Base-by-base conservation (phyloP, 2,888 invertebrate genomes). In the Diaprepes abbreviatus region DNA sequence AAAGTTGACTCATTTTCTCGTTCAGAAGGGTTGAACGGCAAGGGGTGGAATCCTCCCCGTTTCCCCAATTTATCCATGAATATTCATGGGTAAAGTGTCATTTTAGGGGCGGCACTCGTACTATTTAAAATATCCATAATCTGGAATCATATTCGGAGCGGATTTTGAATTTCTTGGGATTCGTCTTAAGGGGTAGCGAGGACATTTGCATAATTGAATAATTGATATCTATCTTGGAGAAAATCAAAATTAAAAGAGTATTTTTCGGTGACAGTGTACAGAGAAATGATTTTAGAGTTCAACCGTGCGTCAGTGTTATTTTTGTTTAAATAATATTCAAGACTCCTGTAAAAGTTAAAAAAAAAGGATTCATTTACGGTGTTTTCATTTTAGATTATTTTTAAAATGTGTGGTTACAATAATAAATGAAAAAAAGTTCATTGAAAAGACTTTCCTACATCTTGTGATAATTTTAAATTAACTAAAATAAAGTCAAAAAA, bases 91-190 rank as follows among this genome's bases (percentile, higher is more conserved):
- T 75, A 77, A 79, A 80, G 70, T 80, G 81, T 79, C 80, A 79
- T 80, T 81, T 79, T 70, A 65, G 60, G 60, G 66, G 65, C 45
- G 70, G 63, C 69, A 52, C 63, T 57, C 70, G 66, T 66, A 79
- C 77, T 80, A 81, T 81, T 81, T 81, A 80, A 81, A 81, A 80
- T 81, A 81, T 80, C 81, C 81, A 81, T 81, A 81, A 81, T 80
- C 79, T 77, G 78, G 79, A 79, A 81, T 81, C 80, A 78, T 79
- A 80, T 80, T 80, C 80, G 57, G 58, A 75, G 75, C 73, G 72
- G 78, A 79, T 79, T 79, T 78, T 77, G 72, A 76, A 74, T 74
- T 76, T 76, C 72, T 70, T 72, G 66, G 64, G 70, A 66, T 72
- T 54, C 45, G 66, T 63, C 66, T 66, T 28, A 60, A 40, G 62